Evolutionary conservation across 2,888 invertebrate species (phyloP), one percentile per base, ranked within the genome.

Genomic region (Julus scanicus): DNA sequence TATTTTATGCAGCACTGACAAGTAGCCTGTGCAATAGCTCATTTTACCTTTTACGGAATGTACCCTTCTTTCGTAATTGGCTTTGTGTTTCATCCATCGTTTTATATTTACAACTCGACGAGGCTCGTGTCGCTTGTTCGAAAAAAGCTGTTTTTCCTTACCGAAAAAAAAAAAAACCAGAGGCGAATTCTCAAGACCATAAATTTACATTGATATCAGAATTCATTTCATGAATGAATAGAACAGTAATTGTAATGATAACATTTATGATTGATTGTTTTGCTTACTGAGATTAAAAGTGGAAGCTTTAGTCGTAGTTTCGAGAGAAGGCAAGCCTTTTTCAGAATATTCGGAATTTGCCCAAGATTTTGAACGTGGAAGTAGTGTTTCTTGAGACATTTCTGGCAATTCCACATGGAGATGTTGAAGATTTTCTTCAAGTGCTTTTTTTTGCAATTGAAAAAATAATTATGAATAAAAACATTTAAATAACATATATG

Each of bases 321-420:
- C 80, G 37, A 80, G 80, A 4, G 5, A 80, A 13, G 80, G 80
- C 37, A 80, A 80, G 37, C 80, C 11, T 80, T 80, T 80, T 39
- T 80, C 80, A 39, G 80, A 80, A 80, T 80, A 80, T 37, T 80
- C 80, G 13, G 80, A 80, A 37, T 80, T 80, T 15, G 80, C 80
- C 80, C 80, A 80, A 80, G 80, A 80, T 15, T 80, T 80, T 80
- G 80, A 80, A 39, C 80, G 80, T 37, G 80, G 80, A 80, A 80
- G 80, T 37, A 80, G 29, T 80, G 37, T 80, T 80, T 80, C 80
- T 80, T 80, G 80, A 80, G 37, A 13, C 80, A 80, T 80, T 80
- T 37, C 80, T 80, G 80, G 80, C 13, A 80, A 39, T 80, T 80
- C 80, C 80, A 80, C 13, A 11, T 80, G 80, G 80, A 80, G 80